phyloP scores from a whole-genome alignment of 2,113 vertebrate species.

The Rattus rattus region DNA sequence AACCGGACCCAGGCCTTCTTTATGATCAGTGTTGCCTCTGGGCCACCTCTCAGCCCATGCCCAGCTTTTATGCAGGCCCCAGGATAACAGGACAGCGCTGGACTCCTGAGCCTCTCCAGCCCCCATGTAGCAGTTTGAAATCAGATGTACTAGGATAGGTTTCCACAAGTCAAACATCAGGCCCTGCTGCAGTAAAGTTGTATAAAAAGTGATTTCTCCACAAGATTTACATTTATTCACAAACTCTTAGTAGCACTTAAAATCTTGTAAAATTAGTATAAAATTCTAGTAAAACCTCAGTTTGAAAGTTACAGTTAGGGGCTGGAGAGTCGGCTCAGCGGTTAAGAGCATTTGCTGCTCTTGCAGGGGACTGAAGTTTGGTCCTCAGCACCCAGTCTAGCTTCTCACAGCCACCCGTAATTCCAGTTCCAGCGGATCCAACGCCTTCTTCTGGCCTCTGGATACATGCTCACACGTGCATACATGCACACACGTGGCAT shows the following conservation, averaged over 20 bases:
- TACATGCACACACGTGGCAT: too few relatives aligned
- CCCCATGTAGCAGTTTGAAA: neutral
- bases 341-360: neutral
- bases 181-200: neutral
- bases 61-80: neutral
- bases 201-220: neutral
- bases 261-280: conserved; percentile 10
- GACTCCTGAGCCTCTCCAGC: neutral
- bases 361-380: neutral
- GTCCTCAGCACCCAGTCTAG: neutral
- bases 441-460: neutral
- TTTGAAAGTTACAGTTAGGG: neutral
- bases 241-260: neutral
- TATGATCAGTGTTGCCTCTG: neutral
- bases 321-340: neutral
- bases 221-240: neutral
- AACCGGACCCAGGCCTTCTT: neutral
- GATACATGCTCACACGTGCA: too few relatives aligned
- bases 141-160: neutral
- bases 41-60: neutral
- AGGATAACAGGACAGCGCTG: neutral
- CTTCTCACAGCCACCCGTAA: neutral
- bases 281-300: conserved; percentile 32
- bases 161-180: neutral
- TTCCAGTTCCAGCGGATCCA: too few relatives aligned